Evolutionary conservation across 2,797 vertebrate species (phyloP).

Genomic region (Diplodus puntazzo): DNA sequence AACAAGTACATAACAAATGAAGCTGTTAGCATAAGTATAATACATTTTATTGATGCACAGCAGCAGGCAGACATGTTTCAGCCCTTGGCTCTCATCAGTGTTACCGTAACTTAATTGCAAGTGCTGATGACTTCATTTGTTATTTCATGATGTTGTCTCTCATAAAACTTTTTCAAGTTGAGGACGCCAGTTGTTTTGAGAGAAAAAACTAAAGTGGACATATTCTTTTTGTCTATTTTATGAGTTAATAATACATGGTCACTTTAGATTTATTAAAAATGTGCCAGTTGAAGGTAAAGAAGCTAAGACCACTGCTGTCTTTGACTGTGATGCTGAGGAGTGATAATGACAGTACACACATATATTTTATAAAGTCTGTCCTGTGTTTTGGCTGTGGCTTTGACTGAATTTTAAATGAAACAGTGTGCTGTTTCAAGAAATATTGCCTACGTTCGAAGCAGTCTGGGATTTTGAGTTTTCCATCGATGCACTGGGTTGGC

Average conservation of each 20-base stretch:
- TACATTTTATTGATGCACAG: too few species aligned
- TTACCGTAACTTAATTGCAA: too few species aligned
- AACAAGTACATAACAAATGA: neutral
- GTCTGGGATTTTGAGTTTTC: constrained; percentile 84
- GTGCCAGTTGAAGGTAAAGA: too few species aligned
- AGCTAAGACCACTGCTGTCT: neutral
- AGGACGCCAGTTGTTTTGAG: too few species aligned
- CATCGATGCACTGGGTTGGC: constrained; percentile 83
- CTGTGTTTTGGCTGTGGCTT: neutral
- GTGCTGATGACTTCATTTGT: too few species aligned
- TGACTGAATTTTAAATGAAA: neutral
- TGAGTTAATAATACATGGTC: too few species aligned
- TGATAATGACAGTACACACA: neutral
- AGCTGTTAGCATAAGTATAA: too few species aligned
- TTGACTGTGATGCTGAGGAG: neutral
- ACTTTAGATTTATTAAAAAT: neutral
- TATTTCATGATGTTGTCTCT: too few species aligned
- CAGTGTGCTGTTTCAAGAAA: neutral
- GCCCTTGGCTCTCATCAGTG: too few species aligned
- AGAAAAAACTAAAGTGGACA: neutral
- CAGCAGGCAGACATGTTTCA: too few species aligned
- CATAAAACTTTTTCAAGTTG: too few species aligned
- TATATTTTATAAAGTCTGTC: neutral
- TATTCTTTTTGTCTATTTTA: too few species aligned
- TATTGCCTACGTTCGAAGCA: constrained; percentile 89